Evolutionary conservation across 2,113 vertebrate species (phyloP).

Genomic region (Daubentonia madagascariensis): DNA sequence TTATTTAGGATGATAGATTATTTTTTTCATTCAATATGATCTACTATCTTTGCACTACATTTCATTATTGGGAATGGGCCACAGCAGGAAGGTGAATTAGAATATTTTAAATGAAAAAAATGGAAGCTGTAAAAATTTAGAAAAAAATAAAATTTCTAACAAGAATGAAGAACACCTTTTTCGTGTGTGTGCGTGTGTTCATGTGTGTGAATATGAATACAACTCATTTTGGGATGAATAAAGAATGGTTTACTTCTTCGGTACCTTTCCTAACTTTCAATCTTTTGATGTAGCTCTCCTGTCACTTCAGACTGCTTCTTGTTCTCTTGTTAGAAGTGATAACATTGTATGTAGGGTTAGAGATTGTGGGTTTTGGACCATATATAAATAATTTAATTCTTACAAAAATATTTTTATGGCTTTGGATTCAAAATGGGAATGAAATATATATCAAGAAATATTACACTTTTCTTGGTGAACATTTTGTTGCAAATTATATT

Average conservation of each 20-base stretch:
- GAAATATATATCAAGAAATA: neutral
- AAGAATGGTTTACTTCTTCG: neutral
- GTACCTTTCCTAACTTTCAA: neutral
- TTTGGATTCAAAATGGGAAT: neutral
- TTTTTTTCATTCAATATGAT: neutral
- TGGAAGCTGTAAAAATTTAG: neutral
- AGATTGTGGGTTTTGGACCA: neutral
- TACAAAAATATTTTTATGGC: neutral
- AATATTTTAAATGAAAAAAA: neutral
- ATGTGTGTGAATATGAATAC: neutral
- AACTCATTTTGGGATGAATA: neutral
- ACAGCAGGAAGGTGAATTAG: neutral
- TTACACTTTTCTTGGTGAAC: neutral
- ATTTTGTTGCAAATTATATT: neutral
- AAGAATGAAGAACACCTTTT: neutral
- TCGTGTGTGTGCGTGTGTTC: neutral
- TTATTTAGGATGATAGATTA: neutral
- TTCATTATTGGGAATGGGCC: neutral
- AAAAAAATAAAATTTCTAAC: neutral
- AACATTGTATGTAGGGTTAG: neutral
- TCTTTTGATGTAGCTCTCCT: neutral
- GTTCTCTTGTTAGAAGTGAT: neutral
- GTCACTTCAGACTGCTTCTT: neutral
- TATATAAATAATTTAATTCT: neutral
- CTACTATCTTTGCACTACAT: neutral